Percentiles rank a stretch among this genome's conserved stretches.
Evolutionary conservation across 1,140 invertebrate species (phyloP).

Genomic region (Drosophila baimaii): DNA sequence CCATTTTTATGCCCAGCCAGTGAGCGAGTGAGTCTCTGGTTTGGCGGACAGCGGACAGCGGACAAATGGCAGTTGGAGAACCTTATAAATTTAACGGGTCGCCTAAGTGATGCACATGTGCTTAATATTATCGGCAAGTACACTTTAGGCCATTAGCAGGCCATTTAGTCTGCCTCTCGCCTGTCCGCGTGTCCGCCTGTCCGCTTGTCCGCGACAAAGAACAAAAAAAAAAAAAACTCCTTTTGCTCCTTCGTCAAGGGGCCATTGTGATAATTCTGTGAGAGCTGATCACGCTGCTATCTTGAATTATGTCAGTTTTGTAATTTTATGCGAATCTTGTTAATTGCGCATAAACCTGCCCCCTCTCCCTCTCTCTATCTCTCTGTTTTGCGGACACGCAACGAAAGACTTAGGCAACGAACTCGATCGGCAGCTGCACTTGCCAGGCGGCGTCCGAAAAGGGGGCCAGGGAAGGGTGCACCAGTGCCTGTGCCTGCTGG

Average conservation of each 20-base stretch:
- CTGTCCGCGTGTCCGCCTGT: slow-evolving; percentile 3
- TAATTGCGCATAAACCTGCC: slow-evolving; percentile 67
- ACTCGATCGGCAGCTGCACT: slow-evolving; percentile 58
- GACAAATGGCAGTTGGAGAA: slow-evolving; percentile 54
- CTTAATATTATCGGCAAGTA: slow-evolving; percentile 82
- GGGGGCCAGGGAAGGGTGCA: too few species aligned
- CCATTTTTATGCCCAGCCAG: slow-evolving; percentile 30
- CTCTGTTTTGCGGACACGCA: slow-evolving; percentile 20
- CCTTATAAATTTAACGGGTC: slow-evolving; percentile 51
- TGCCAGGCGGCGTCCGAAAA: too few species aligned
- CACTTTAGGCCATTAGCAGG: slow-evolving; percentile 83
- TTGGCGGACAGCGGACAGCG: slow-evolving; percentile 15
- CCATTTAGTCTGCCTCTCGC: slow-evolving; percentile 62
- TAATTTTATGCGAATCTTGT: slow-evolving; percentile 82
- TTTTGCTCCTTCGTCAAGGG: slow-evolving; percentile 18
- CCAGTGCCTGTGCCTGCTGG: too few species aligned
- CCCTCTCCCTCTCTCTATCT: not conserved
- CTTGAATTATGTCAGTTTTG: slow-evolving; percentile 82
- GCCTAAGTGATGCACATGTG: slow-evolving; percentile 65
- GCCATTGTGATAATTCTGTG: slow-evolving; percentile 57
- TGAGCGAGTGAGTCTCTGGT: slow-evolving; percentile 36
- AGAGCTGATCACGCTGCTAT: slow-evolving; percentile 58
- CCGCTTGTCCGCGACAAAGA: slow-evolving; percentile 25
- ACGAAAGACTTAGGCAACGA: slow-evolving; percentile 75
- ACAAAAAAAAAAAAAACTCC: slow-evolving; percentile 2